phyloP scores from a whole-genome alignment of 2,113 vertebrate genomes.

The Hydrolagus affinis region DNA sequence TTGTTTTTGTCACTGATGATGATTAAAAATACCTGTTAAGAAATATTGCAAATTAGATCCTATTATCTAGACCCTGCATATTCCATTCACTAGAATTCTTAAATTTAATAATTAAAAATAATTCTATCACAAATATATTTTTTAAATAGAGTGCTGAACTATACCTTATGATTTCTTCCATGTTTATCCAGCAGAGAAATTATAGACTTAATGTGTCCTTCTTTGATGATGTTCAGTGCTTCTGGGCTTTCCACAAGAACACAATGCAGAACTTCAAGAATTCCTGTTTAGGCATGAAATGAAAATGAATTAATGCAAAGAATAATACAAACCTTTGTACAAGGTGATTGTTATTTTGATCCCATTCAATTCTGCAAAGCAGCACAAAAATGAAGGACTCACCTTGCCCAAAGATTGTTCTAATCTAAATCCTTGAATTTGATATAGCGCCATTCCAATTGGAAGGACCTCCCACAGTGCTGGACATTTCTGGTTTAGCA shows the following conservation, averaged over 20 bases:
- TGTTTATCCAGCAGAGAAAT: conserved; percentile 92
- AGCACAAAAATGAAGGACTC: too few species aligned
- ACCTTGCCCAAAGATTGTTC: too few species aligned
- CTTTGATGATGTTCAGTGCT: conserved; percentile 93
- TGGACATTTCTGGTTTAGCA: too few species aligned
- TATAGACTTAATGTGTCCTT: conserved; percentile 92
- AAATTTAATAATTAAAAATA: not conserved
- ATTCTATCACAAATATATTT: not conserved
- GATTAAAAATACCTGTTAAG: too few species aligned
- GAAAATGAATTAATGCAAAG: conserved; percentile 3
- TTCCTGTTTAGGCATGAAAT: conserved; percentile 55
- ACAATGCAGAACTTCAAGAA: conserved; percentile 92
- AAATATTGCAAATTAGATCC: too few species aligned
- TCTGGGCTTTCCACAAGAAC: conserved; percentile 93
- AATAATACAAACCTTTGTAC: not conserved
- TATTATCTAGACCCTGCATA: too few species aligned
- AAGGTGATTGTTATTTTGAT: not conserved
- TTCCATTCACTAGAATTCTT: too few species aligned
- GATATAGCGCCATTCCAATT: too few species aligned
- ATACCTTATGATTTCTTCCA: conserved; percentile 90
- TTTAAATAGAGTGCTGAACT: not conserved
- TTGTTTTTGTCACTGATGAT: too few species aligned
- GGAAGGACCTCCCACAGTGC: too few species aligned
- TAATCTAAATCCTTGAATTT: too few species aligned
- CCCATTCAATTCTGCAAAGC: not conserved